These are phyloP conservation scores for Terrapene triunguis DNA, from an alignment of 2,113 vertebrate species.

Conservation along the genomic window DNA sequence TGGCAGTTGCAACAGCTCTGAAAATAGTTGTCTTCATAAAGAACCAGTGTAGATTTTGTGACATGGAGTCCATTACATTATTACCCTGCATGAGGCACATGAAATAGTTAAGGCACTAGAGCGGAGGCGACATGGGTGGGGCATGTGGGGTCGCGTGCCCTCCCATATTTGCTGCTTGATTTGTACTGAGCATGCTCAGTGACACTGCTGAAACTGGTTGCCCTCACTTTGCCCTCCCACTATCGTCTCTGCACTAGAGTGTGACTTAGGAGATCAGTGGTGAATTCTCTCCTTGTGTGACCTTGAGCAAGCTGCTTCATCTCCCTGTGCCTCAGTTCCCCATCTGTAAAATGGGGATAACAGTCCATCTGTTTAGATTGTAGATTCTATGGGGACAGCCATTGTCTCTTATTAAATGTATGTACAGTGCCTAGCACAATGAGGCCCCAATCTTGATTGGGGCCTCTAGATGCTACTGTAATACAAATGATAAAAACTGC, in stretches of 20 bases:
- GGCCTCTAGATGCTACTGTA: background rate
- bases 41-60: too few relatives aligned
- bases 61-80: too few relatives aligned
- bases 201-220: too few relatives aligned
- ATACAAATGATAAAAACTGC: background rate
- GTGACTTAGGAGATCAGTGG: background rate
- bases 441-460: background rate
- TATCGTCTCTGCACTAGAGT: background rate
- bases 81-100: too few relatives aligned
- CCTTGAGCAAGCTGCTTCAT: background rate
- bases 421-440: background rate
- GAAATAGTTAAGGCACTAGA: too few relatives aligned
- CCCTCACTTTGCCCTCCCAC: background rate
- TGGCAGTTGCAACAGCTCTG: background rate
- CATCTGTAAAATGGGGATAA: background rate
- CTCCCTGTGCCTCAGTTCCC: background rate
- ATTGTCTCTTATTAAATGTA: background rate
- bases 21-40: background rate
- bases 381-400: background rate
- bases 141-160: too few relatives aligned
- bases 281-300: background rate
- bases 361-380: background rate
- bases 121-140: too few relatives aligned
- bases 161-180: too few relatives aligned
- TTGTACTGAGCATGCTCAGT: too few relatives aligned